phyloP scores from a whole-genome alignment of 2,888 invertebrate species.

The Diloba caeruleocephala region DNA sequence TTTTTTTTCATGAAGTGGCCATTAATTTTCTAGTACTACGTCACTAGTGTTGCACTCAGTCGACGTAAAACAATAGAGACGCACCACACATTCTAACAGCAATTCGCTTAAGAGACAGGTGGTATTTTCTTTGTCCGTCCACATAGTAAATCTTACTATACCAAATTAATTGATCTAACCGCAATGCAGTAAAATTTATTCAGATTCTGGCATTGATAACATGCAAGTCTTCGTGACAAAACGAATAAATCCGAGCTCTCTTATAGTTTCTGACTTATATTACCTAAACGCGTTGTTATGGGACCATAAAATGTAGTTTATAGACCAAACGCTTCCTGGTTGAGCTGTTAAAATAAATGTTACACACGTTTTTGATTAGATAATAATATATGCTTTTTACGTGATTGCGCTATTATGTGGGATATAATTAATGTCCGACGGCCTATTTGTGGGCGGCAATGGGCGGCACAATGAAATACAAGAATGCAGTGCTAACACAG shows the following conservation, averaged over 20 bases:
- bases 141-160: too few relatives aligned
- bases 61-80: too few relatives aligned
- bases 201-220: conserved; percentile 44
- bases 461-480: too few relatives aligned
- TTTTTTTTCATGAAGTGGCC: too few relatives aligned
- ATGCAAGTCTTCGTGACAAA: conserved; percentile 59
- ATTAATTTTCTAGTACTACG: too few relatives aligned
- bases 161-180: conserved; percentile 31
- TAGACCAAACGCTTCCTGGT: conserved; percentile 38
- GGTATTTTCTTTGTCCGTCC: too few relatives aligned
- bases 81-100: too few relatives aligned
- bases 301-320: conserved; percentile 47
- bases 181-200: conserved; percentile 61
- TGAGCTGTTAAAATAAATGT: conserved; percentile 20
- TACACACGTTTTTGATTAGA: conserved; percentile 14
- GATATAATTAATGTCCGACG: background rate
- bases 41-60: too few relatives aligned
- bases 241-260: conserved; percentile 55
- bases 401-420: background rate
- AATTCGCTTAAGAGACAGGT: too few relatives aligned
- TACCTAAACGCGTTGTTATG: conserved; percentile 40
- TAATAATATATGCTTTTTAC: conserved; percentile 14
- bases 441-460: too few relatives aligned
- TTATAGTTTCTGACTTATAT: conserved; percentile 46
- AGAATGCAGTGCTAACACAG: too few relatives aligned